A percentile compares a stretch with the other conserved stretches of the same genome.
These are phyloP conservation scores for Rhadina sibilatrix DNA, from an alignment of 2,113 vertebrate species.

Conservation along the genomic window DNA sequence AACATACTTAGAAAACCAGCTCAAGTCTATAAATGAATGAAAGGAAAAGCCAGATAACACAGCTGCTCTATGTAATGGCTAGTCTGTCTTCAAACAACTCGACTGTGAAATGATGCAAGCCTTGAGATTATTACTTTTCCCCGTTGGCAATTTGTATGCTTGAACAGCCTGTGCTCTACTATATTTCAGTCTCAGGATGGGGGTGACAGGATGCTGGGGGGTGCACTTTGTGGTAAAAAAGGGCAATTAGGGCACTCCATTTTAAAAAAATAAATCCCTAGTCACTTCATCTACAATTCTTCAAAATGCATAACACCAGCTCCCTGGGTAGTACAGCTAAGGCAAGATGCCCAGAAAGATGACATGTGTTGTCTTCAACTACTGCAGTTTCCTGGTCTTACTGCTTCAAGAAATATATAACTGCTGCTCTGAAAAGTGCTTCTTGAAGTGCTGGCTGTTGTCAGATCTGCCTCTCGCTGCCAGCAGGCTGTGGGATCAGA, in stretches of 20 bases:
- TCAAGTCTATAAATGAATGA: conserved; percentile 28
- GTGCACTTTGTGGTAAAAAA: conserved; percentile 6
- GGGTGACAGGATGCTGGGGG: neutral
- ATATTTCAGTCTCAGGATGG: neutral
- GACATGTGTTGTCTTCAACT: conserved; percentile 2
- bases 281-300: neutral
- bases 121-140: conserved; percentile 58
- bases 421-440: neutral
- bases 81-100: conserved; percentile 61
- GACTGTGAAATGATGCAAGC: conserved; percentile 69
- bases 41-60: conserved; percentile 2
- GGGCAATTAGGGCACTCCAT: neutral
- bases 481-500: neutral
- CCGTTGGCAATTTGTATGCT: conserved; percentile 22
- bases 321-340: neutral
- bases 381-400: neutral
- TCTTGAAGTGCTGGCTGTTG: neutral
- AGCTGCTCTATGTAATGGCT: conserved; percentile 62
- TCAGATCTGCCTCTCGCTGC: neutral
- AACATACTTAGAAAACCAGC: neutral
- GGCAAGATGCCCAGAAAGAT: conserved; percentile 25
- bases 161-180: neutral
- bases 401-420: neutral
- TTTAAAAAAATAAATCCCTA: neutral
- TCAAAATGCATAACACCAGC: neutral